Evolutionary conservation across 2,113 vertebrate genomes (phyloP), one percentile per base, ranked within the genome.

Genomic region (Oplegnathus fasciatus): DNA sequence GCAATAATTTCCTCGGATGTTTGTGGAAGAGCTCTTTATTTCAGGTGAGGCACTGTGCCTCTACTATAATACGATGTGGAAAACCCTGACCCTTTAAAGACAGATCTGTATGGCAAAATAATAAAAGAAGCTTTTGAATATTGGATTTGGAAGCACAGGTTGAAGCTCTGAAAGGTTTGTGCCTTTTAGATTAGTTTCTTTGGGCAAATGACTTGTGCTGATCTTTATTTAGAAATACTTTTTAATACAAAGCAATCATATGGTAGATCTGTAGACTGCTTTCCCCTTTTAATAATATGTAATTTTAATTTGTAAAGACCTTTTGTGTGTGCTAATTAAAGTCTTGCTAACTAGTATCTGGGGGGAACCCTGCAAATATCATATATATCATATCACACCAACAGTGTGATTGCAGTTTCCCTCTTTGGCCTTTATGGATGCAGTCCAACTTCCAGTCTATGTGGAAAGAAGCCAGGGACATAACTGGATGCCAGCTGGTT

Each of bases 381-480:
- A n/a, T n/a, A n/a, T n/a, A n/a, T n/a, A n/a, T n/a, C n/a, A n/a
- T n/a, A n/a, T n/a, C n/a, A n/a, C n/a, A n/a, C n/a, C n/a, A n/a
- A n/a, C n/a, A n/a, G n/a, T 40, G 48, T 58, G 61, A 32, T 52
- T 50, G 58, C 24, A 57, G 68, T 72, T 68, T 69, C 44, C 18
- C 34, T 46, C 28, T n/a, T 9, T 26, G 13, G 58, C 42, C 58
- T 54, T 40, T 48, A 10, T 67, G 66, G 62, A 82, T 55, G 55
- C 40, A 11, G 50, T 80, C 76, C 54, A 80, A 52, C 1, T 2
- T 57, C 55, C 44, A 52, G 61, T 46, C 60, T 17, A 28, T 40
- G 9, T 83, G 81, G 82, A 84, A 1, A 75, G 24, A n/a, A 65
- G 67, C 73, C 67, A 83, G 32, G 24, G 28, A 52, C 55, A 70